Evolutionary conservation across 2,113 vertebrate genomes (phyloP), one percentile per base, ranked within the genome.

Genomic region (Tauraco erythrolophus): DNA sequence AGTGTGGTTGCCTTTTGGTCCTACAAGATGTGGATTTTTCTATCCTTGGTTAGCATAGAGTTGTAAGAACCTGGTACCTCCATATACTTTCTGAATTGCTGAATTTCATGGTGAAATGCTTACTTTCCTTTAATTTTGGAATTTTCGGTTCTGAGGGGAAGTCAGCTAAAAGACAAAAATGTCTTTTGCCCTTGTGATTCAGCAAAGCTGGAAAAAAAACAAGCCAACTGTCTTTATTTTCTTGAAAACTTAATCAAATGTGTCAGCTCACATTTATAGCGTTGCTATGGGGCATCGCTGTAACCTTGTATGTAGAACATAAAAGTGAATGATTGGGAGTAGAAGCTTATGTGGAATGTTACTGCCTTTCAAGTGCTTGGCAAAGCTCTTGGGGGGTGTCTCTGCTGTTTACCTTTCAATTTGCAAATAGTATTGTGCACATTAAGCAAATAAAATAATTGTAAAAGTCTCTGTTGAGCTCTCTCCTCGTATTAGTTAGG

Each of bases 201-300:
- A 82, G 74, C 95, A 89, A 94, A 72, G 65, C 87, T 87, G 68
- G 62, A 71, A 89, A 68, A 68, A 57, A 82, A 77, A 33, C 37
- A 68, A 82, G 57, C 31, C 50, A 61, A 5, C 21, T 19, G 45
- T 91, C 51, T 76, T 76, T 72, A 57, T 68, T 88, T 92, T 76
- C 39, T 88, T 84, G 53, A 45, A 88, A 61, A 45, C 65, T 24
- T 72, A 72, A 94, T 92, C 35, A 45, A 41, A 79, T 45, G 17
- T 97, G 92, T 76, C 88, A 94, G 70, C 61, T 94, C n/a, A 37
- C 25, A 39, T 88, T 89, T 72, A 51, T 16, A 64, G 70, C 43
- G 9, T 48, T 60, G 78, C 82, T 90, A 2, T 27, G 60, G 84
- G 78, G 39, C 3, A 2, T 64, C 48, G 5, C 57, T 71, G 46